Conservation (phyloP, 2,797 vertebrate species). For the Garrulus glandarius region DNA sequence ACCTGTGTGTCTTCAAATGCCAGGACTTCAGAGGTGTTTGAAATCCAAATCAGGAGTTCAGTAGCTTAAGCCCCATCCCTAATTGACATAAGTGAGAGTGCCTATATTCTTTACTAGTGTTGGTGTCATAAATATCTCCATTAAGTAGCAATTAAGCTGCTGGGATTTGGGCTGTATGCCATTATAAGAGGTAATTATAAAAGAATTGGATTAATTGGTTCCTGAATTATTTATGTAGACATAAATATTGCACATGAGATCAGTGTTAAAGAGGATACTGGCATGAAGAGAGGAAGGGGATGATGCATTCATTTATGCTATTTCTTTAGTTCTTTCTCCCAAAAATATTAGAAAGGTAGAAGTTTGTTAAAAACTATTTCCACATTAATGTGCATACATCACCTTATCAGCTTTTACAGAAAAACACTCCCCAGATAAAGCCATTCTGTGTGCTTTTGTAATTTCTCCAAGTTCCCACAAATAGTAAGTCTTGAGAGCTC, state of each 20-base stretch:
- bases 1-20: background rate
- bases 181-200: slow-evolving; percentile 75
- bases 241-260: slow-evolving; percentile 70
- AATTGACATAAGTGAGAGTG: slow-evolving; percentile 11
- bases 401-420: slow-evolving; percentile 50
- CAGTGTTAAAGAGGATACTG: slow-evolving; percentile 52
- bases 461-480: slow-evolving; percentile 61
- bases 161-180: slow-evolving; percentile 66
- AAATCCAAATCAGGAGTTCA: background rate
- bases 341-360: background rate
- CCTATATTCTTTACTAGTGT: slow-evolving; percentile 51
- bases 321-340: slow-evolving; percentile 19
- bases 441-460: slow-evolving; percentile 56
- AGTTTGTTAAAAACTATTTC: slow-evolving; percentile 25
- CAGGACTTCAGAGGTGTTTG: background rate
- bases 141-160: slow-evolving; percentile 72
- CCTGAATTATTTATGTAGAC: slow-evolving; percentile 78
- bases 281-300: background rate
- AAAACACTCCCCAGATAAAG: slow-evolving; percentile 38
- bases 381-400: background rate
- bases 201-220: slow-evolving; percentile 77
- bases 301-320: slow-evolving; percentile 40
- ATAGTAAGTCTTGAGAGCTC: slow-evolving; percentile 64
- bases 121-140: slow-evolving; percentile 73
- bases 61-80: background rate